These are phyloP conservation scores for Thalassarche chlororhynchos DNA, from an alignment of 2,113 vertebrate species.

Conservation along the genomic window DNA sequence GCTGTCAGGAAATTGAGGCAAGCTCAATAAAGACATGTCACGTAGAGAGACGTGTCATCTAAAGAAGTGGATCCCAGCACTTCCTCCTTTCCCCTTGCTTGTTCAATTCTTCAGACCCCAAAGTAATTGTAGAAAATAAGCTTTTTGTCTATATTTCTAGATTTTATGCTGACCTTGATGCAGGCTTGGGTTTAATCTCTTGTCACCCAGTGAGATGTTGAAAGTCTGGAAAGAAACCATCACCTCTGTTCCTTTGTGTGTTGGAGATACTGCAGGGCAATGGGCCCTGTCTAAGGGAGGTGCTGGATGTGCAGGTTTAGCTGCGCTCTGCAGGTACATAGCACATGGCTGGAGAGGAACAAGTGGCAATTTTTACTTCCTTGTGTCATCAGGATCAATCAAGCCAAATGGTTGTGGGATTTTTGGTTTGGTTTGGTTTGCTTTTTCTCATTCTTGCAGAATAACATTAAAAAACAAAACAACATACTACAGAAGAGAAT, in stretches of 20 bases:
- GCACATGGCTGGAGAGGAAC: background rate
- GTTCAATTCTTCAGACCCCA: background rate
- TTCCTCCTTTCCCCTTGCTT: background rate
- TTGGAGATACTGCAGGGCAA: background rate
- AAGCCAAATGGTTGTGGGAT: background rate
- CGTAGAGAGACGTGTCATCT: fast-evolving
- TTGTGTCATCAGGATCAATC: background rate
- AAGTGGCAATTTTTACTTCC: background rate
- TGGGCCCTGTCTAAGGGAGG: background rate
- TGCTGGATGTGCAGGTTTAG: background rate
- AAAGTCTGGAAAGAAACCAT: background rate
- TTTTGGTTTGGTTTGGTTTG: background rate
- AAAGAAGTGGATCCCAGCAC: background rate
- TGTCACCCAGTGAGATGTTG: background rate
- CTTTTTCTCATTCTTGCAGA: background rate
- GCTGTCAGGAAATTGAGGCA: background rate
- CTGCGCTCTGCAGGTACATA: background rate
- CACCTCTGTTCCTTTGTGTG: background rate
- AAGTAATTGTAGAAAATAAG: background rate
- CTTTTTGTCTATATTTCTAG: background rate
- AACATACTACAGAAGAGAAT: background rate
- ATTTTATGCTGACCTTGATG: background rate
- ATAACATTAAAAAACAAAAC: background rate
- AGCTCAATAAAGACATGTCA: background rate
- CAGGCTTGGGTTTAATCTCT: background rate